Evolutionary conservation across 2,113 vertebrate genomes (phyloP).

Genomic region (Mastomys natalensis): DNA sequence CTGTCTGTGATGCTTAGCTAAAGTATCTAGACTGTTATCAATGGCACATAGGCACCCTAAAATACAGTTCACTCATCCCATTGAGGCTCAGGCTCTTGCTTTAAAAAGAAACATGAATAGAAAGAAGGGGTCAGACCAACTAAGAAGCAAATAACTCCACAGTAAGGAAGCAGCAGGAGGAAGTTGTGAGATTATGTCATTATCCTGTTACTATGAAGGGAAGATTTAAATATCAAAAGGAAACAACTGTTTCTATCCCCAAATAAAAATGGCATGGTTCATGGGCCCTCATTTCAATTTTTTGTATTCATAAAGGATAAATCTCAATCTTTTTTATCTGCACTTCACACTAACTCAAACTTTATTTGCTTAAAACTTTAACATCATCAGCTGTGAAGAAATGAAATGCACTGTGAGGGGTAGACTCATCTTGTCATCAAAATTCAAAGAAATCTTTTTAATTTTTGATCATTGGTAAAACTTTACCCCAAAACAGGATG

Average conservation of each 20-base stretch:
- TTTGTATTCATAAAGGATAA: constrained; percentile 71
- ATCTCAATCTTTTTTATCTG: constrained; percentile 71
- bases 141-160: not conserved
- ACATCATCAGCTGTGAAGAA: constrained; percentile 77
- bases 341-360: constrained; percentile 77
- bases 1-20: constrained; percentile 31
- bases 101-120: not conserved
- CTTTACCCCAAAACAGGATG: constrained; percentile 71
- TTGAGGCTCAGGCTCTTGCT: constrained; percentile 20
- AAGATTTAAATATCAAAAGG: constrained; percentile 51
- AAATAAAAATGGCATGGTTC: constrained; percentile 69
- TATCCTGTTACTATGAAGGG: not conserved
- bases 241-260: constrained; percentile 31
- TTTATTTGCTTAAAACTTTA: constrained; percentile 82
- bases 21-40: constrained; percentile 39
- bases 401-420: constrained; percentile 65
- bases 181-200: constrained; percentile 19
- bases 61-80: constrained; percentile 13
- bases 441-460: constrained; percentile 39
- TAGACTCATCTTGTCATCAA: constrained; percentile 51
- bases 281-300: constrained; percentile 74
- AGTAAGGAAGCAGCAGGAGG: not conserved
- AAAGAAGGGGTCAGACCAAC: not conserved
- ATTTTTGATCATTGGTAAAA: constrained; percentile 71
- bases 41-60: constrained; percentile 5